Conservation (phyloP, 2,888 invertebrate species). For the Himalopsyche japonica region DNA sequence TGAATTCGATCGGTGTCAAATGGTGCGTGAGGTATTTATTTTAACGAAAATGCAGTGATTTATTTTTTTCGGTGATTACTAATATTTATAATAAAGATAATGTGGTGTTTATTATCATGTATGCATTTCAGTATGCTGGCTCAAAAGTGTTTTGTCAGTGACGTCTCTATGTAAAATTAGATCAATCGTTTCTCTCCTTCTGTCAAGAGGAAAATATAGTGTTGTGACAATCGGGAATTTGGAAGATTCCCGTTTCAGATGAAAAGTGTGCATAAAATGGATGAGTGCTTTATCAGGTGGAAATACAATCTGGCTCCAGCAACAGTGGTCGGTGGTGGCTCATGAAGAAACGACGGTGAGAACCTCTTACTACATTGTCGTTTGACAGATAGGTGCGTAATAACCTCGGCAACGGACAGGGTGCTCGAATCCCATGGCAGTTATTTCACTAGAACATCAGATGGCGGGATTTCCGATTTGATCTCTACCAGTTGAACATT, state of each 20-base stretch:
- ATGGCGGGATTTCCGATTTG: constrained; percentile 5
- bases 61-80: constrained; percentile 19
- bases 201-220: constrained; percentile 27
- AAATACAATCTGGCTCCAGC: constrained; percentile 29
- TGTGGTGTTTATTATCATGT: constrained; percentile 29
- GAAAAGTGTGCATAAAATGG: constrained; percentile 28
- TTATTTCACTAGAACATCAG: neutral
- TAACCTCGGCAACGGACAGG: neutral
- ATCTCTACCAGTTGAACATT: constrained; percentile 30
- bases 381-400: constrained; percentile 28
- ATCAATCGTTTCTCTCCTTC: constrained; percentile 32
- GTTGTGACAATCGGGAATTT: constrained; percentile 34
- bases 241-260: constrained; percentile 22
- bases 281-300: constrained; percentile 29
- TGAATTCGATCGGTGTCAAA: constrained; percentile 28
- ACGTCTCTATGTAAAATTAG: constrained; percentile 36
- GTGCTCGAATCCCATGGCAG: neutral
- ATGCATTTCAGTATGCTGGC: constrained; percentile 28
- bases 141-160: constrained; percentile 32
- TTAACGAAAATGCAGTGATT: constrained; percentile 24
- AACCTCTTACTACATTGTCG: constrained; percentile 19
- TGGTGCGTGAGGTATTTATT: constrained; percentile 14
- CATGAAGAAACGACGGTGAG: constrained; percentile 41
- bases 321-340: constrained; percentile 29
- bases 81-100: constrained; percentile 15